These are phyloP conservation scores for Lasioglossum lativentre DNA, from an alignment of 2,888 invertebrate genomes.

Conservation along the genomic window DNA sequence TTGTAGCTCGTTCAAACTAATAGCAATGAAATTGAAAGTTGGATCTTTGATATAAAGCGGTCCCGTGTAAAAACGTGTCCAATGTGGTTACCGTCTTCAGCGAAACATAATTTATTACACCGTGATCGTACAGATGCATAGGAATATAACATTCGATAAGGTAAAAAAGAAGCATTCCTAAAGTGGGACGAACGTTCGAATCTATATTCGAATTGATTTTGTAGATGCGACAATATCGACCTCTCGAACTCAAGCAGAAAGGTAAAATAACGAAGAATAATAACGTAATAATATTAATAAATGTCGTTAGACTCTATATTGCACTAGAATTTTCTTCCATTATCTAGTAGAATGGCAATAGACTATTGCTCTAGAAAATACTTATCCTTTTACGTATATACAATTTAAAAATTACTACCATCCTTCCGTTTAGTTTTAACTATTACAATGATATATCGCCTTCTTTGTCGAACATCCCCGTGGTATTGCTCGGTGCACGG, in stretches of 20 bases:
- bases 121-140: background rate
- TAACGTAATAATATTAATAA: constrained; percentile 56
- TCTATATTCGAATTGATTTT: background rate
- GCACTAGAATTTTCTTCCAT: constrained; percentile 81
- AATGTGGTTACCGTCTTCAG: background rate
- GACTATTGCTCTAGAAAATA: constrained; percentile 81
- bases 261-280: constrained; percentile 42
- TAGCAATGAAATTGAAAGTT: background rate
- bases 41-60: background rate
- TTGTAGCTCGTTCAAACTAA: background rate
- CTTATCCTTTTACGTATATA: constrained; percentile 81
- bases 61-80: constrained; percentile 3
- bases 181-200: background rate
- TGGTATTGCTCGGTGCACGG: constrained; percentile 71
- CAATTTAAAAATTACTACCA: constrained; percentile 81
- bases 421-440: constrained; percentile 62
- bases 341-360: constrained; percentile 77
- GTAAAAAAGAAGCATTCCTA: constrained; percentile 3
- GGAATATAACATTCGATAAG: constrained; percentile 22
- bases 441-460: constrained; percentile 52
- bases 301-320: constrained; percentile 81
- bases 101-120: constrained; percentile 6
- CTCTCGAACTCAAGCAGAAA: constrained; percentile 3
- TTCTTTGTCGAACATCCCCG: constrained; percentile 61
- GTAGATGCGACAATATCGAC: background rate